Evolutionary conservation across 2,113 vertebrate species (phyloP).

Genomic region (Epinephelus cyanopodus): DNA sequence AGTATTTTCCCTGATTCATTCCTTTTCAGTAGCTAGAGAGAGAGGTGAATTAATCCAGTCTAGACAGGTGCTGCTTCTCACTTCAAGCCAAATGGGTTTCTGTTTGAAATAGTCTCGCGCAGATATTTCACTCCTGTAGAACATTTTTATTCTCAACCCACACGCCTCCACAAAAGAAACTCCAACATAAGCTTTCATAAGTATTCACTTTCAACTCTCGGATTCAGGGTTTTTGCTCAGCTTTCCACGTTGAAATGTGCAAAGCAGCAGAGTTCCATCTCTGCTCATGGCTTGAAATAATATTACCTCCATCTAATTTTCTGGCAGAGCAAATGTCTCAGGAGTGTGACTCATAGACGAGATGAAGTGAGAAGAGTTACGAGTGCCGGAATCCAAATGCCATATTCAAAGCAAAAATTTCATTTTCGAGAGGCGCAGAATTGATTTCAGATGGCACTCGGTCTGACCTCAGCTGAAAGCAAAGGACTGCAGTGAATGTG

Average conservation of each 20-base stretch:
- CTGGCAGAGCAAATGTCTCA: slow-evolving; percentile 22
- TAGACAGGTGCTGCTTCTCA: slow-evolving; percentile 9
- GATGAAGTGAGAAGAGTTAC: background rate
- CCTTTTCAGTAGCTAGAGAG: background rate
- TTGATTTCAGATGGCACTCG: background rate
- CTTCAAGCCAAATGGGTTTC: background rate
- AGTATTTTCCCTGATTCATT: background rate
- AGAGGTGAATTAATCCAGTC: slow-evolving; percentile 2
- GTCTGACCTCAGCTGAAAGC: slow-evolving; percentile 5
- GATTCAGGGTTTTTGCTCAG: background rate
- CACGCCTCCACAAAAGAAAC: background rate
- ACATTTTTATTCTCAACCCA: slow-evolving; percentile 21
- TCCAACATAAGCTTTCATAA: background rate
- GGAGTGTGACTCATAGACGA: slow-evolving; percentile 25
- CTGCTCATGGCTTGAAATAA: background rate
- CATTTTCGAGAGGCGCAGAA: background rate
- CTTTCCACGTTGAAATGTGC: background rate
- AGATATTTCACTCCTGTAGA: background rate
- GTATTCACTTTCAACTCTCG: background rate
- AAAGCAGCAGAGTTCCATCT: background rate
- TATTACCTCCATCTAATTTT: background rate
- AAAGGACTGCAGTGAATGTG: background rate
- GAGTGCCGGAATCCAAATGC: background rate
- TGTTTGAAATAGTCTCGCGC: slow-evolving; percentile 13
- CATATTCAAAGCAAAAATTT: background rate